A percentile compares a stretch with the other conserved stretches of the same genome.
Conservation (phyloP, 2,888 invertebrate species). For the Caenorhabditis wallacei region DNA sequence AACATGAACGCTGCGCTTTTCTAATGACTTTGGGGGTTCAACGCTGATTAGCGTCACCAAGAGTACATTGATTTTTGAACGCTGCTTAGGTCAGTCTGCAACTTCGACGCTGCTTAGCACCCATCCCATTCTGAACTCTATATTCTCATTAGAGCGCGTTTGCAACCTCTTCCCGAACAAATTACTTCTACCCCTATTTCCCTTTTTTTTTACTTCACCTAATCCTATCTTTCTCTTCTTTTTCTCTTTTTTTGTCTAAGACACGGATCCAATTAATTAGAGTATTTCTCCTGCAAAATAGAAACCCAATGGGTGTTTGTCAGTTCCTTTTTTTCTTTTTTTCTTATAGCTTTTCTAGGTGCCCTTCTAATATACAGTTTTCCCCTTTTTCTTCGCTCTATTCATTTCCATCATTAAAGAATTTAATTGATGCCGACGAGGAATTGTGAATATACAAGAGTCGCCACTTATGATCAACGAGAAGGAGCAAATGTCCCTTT, state of each 20-base stretch:
- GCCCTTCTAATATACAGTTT: neutral
- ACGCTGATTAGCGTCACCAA: too few relatives aligned
- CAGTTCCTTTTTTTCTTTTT: neutral
- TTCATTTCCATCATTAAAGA: neutral
- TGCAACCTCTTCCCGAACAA: neutral
- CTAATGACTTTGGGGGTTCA: too few relatives aligned
- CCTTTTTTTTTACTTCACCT: neutral
- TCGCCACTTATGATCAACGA: conserved; percentile 45
- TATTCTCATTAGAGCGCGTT: neutral
- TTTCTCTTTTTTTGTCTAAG: neutral
- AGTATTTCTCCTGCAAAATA: conserved; percentile 11
- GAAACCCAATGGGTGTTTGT: neutral
- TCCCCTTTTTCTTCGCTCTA: neutral
- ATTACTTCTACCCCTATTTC: neutral
- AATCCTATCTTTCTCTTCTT: conserved; percentile 18
- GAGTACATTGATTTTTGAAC: too few relatives aligned
- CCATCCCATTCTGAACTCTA: too few relatives aligned
- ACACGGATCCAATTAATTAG: conserved; percentile 51
- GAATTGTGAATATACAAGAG: conserved; percentile 54
- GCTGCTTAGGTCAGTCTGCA: too few relatives aligned
- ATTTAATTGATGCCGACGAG: conserved; percentile 29
- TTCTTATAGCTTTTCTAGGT: neutral
- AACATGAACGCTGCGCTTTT: too few relatives aligned
- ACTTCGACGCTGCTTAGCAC: too few relatives aligned
- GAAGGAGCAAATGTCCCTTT: conserved; percentile 1